Evolutionary conservation across 2,888 invertebrate genomes (phyloP).

Genomic region (Ophonus ardosiacus): DNA sequence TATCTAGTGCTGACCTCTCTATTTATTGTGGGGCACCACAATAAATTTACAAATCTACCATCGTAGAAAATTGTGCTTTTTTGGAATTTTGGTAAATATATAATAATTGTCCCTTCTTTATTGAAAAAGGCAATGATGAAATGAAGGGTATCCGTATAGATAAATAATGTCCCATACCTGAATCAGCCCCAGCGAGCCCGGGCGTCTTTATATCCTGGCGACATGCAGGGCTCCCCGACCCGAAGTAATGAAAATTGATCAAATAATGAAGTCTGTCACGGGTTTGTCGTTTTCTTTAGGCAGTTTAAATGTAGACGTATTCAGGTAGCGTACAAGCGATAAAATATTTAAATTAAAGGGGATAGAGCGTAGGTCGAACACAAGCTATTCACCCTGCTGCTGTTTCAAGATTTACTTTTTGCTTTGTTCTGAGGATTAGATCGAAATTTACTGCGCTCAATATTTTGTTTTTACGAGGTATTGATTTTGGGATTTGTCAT

Average conservation of each 20-base stretch:
- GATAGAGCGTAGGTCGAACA: conserved; percentile 57
- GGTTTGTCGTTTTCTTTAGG: conserved; percentile 59
- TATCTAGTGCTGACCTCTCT: neutral
- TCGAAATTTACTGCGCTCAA: conserved; percentile 17
- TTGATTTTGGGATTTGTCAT: conserved; percentile 26
- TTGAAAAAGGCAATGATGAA: neutral
- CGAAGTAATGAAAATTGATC: conserved; percentile 61
- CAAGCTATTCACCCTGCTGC: neutral
- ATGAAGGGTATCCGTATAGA: neutral
- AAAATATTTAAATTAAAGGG: conserved; percentile 63
- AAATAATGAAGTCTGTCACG: conserved; percentile 61
- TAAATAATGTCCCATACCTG: neutral
- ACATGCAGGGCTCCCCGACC: conserved; percentile 19
- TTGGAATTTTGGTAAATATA: neutral
- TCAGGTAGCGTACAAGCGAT: conserved; percentile 59
- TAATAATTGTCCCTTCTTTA: neutral
- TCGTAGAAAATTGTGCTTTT: neutral
- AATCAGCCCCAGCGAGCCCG: neutral
- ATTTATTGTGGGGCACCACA: too few relatives aligned
- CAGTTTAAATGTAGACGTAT: conserved; percentile 54
- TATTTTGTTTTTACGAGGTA: conserved; percentile 12
- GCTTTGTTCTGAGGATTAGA: conserved; percentile 38
- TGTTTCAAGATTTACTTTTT: conserved; percentile 45
- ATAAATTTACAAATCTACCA: too few relatives aligned
- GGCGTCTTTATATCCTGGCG: conserved; percentile 3